These are phyloP conservation scores for Penaeus vannamei DNA, from an alignment of 1,140 invertebrate species.

Conservation along the genomic window DNA sequence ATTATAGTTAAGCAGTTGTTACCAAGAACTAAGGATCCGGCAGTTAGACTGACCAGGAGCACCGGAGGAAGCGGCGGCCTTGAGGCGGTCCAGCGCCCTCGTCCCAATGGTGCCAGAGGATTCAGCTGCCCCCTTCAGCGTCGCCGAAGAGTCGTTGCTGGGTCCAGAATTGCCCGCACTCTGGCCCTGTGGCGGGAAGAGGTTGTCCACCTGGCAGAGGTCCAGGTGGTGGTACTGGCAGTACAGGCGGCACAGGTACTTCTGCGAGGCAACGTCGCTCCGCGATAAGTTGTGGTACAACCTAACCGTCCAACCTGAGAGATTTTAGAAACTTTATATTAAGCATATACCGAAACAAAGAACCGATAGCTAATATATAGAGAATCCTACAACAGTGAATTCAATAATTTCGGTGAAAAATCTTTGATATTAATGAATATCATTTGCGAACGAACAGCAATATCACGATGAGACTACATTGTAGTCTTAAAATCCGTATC, in stretches of 20 bases:
- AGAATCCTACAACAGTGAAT: background rate
- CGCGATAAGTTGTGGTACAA: conserved; percentile 62
- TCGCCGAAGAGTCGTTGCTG: background rate
- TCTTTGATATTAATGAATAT: background rate
- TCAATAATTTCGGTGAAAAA: no score
- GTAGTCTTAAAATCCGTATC: background rate
- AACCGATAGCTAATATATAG: background rate
- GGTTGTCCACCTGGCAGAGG: conserved; percentile 51
- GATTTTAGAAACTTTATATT: background rate
- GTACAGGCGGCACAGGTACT: conserved; percentile 57
- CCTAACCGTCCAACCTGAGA: conserved; percentile 62
- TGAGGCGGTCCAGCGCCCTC: no score
- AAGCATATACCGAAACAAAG: background rate
- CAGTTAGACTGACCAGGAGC: no score
- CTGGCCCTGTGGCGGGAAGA: conserved; percentile 15
- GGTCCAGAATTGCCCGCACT: no score
- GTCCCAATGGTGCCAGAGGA: no score
- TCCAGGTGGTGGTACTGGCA: conserved; percentile 65
- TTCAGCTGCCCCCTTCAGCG: no score
- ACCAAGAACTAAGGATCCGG: no score
- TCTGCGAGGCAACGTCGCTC: background rate
- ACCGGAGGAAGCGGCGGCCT: no score
- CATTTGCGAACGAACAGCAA: background rate
- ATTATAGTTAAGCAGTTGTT: no score
- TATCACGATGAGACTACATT: background rate